Base-by-base conservation (phyloP, 2,888 invertebrate species). In the Trachelus troglodyta region DNA sequence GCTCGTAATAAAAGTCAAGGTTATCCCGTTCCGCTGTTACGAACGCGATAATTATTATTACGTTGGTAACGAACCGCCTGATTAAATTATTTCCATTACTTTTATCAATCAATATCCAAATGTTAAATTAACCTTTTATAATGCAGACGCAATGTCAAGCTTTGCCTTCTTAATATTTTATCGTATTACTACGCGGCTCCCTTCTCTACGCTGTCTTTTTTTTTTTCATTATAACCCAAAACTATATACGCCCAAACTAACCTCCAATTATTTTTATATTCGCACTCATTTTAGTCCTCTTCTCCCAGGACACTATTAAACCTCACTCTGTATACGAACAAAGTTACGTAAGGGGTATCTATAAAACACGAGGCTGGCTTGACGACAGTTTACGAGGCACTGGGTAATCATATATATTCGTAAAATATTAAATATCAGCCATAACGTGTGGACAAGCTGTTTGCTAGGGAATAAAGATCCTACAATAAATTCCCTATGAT, bases 381-480 rank as follows among this genome's bases (percentile, higher is more conserved):
- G 56, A 23, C 56, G 56, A 23, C 56, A 56, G 31, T 33, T 71
- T 71, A 71, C 71, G 33, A 71, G 31, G 12, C 33, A 33, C 31
- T 34, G 12, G 71, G 71, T 4, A 23, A 71, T 30, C 71, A 34
- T 9, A 34, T 15, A 15, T 71, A 33, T 9, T 23, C 71, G 71
- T 71, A 31, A 71, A 71, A 31, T 71, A 71, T 71, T 71, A 71
- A 71, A 71, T 71, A 71, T 71, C 71, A 15, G 12, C 34, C 31
- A 2, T 34, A 34, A 31, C 71, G 33, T 3, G 9, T 34, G 31
- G 12, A 12, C 71, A 34, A 23, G 71, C 6, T 71, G 23, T 71
- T 71, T 31, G 71, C 71, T 33, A 31, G 71, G 71, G 31, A 31
- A 34, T 71, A 34, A 31, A 11, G 71, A 34, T 23, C 31, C 33